These are phyloP conservation scores for Acronicta alni DNA, from an alignment of 2,888 invertebrate species.

Conservation along the genomic window DNA sequence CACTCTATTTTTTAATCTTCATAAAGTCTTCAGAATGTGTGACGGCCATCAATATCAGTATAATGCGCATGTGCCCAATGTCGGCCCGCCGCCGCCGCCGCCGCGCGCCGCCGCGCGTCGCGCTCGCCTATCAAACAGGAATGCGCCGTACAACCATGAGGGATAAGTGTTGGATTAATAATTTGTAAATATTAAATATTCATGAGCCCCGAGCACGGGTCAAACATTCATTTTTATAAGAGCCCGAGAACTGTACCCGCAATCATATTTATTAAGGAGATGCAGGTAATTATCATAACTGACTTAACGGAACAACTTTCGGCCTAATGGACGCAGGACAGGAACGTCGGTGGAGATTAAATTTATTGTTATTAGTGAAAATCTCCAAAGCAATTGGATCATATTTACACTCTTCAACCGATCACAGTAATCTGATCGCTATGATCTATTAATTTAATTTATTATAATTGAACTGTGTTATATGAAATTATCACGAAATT, in stretches of 20 bases:
- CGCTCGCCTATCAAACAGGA: constrained; percentile 71
- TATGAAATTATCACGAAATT: constrained; percentile 54
- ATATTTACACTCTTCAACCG: constrained; percentile 65
- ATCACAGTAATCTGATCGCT: constrained; percentile 66
- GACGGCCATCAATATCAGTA: constrained; percentile 76
- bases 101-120: no score
- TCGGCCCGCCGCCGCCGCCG: constrained; percentile 44
- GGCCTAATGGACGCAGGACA: constrained; percentile 63
- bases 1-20: constrained; percentile 84
- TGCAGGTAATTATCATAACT: constrained; percentile 85
- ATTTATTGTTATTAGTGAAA: constrained; percentile 72
- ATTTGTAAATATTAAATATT: constrained; percentile 89
- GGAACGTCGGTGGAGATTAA: constrained; percentile 61
- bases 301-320: constrained; percentile 75
- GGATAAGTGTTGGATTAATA: constrained; percentile 87
- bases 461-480: constrained; percentile 64
- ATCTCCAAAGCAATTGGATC: constrained; percentile 66
- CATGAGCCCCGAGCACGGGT: constrained; percentile 84
- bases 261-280: constrained; percentile 85
- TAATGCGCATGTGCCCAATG: constrained; percentile 65
- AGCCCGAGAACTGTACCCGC: constrained; percentile 77
- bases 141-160: constrained; percentile 67
- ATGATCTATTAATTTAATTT: constrained; percentile 72
- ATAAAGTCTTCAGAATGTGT: constrained; percentile 79
- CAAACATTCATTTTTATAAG: constrained; percentile 83